Percentiles rank a stretch among this genome's conserved stretches.
Evolutionary conservation across 2,888 invertebrate species (phyloP).

Genomic region (Thelaira solivaga): DNA sequence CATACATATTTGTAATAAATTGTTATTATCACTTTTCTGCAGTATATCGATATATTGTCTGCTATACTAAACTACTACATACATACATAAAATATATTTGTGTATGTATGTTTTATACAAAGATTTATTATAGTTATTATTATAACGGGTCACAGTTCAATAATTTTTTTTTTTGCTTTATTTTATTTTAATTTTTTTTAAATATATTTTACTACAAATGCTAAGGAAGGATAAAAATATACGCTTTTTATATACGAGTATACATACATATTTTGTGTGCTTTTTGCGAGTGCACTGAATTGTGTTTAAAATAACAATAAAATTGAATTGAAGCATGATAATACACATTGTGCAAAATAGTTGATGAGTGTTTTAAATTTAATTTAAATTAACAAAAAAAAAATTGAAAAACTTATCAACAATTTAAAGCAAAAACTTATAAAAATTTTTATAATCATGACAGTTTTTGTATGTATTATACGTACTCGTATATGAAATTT

Average conservation of each 20-base stretch:
- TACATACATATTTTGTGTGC: neutral
- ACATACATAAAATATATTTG: neutral
- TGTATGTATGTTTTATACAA: slow-evolving; percentile 60
- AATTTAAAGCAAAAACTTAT: too few species aligned
- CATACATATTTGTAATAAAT: slow-evolving; percentile 68
- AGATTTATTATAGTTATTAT: slow-evolving; percentile 74
- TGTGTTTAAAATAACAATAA: slow-evolving; percentile 32
- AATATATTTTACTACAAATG: slow-evolving; percentile 52
- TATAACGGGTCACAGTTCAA: slow-evolving; percentile 71
- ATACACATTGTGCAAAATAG: neutral
- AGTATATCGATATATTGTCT: slow-evolving; percentile 66
- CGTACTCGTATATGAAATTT: too few species aligned
- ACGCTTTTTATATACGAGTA: slow-evolving; percentile 18
- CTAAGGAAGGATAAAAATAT: slow-evolving; percentile 57
- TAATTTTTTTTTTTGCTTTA: slow-evolving; percentile 61
- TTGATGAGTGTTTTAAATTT: neutral
- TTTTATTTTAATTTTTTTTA: slow-evolving; percentile 59
- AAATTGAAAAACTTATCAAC: neutral
- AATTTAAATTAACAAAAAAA: neutral
- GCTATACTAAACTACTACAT: neutral
- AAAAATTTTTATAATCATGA: too few species aligned
- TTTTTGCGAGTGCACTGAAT: slow-evolving; percentile 28
- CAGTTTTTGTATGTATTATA: too few species aligned
- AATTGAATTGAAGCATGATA: slow-evolving; percentile 42
- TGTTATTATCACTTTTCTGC: slow-evolving; percentile 75